A percentile compares a stretch with the other conserved stretches of the same genome.
Conservation (phyloP, 2,797 vertebrate species). For the Sebastes miniatus region DNA sequence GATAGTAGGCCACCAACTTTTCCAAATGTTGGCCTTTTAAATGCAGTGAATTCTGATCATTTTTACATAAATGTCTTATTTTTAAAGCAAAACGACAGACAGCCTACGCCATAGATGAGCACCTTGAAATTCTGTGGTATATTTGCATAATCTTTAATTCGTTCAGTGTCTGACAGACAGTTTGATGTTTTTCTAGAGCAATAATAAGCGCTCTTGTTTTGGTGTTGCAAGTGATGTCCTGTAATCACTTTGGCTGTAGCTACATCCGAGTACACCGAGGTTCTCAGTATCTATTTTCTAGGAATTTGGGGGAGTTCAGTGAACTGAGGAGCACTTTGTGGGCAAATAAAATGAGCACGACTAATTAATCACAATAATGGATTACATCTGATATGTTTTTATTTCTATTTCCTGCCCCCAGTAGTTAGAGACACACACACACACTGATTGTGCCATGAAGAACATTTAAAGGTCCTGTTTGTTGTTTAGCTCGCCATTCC, state of each 20-base stretch:
- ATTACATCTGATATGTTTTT: neutral
- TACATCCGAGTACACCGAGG: neutral
- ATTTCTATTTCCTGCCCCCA: neutral
- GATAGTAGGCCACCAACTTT: neutral
- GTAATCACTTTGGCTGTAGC: neutral
- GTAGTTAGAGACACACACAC: neutral
- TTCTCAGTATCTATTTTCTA: neutral
- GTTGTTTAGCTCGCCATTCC: conserved; percentile 38
- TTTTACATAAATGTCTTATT: neutral
- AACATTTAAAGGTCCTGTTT: conserved; percentile 62
- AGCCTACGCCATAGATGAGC: neutral
- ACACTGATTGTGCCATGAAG: conserved; percentile 6
- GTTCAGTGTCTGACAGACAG: neutral
- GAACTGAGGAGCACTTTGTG: neutral
- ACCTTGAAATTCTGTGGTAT: neutral
- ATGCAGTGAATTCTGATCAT: neutral
- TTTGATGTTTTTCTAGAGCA: neutral
- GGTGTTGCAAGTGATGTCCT: neutral
- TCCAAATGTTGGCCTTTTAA: neutral
- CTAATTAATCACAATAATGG: neutral
- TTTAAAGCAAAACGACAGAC: neutral
- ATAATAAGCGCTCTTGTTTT: neutral
- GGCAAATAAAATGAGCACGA: too few relatives aligned
- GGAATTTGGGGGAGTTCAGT: neutral
- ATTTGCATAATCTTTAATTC: neutral